Base-by-base conservation (phyloP, 1,140 invertebrate species). In the Drosophila tristis region DNA sequence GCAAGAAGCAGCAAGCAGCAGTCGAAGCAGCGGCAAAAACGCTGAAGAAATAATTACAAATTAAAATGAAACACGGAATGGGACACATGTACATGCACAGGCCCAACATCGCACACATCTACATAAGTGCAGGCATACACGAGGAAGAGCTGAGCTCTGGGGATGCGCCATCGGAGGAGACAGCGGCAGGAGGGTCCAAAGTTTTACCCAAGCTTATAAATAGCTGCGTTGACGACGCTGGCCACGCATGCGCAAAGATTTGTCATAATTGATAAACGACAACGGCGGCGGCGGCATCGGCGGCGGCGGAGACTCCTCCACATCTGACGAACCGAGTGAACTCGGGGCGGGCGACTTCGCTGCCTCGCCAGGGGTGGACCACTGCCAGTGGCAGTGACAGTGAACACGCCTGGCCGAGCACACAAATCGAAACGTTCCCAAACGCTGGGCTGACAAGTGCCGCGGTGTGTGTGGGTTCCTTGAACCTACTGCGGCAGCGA, bases 251-350 rank as follows among this genome's bases (percentile, higher is more conserved):
- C 87, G 87, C 87, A 90, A 90, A 90, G 87, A 90, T 90, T 90
- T 90, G 87, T 90, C 87, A 90, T 90, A 90, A 90, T 90, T 90
- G 87, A 90, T 90, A 90, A 90, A 90, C 80, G 87, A 78, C 82
- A 87, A 76, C 82, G 70, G 77, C 66, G 44, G 43, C 54, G 43
- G 23, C 42, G 45, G 26, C 43, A 35, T 74, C 66, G 44, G 43
- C 54, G 43, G 23, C 42, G 45, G 26, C 43, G 26, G 50, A 51
- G 29, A 59, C 64, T 48, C 64, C 60, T 63, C 55, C 63, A 61
- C 78, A 39, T 5, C 35, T 59, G 68, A 75, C 75, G 70, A 75
- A 54, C 56, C 64, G 31, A 74, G 63, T 56, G 56, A 72, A 67
- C 35, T 44, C 59, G 42, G 42, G 55, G 25, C 55, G 35, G 35